Percentiles rank a stretch among this genome's conserved stretches.
phyloP scores from a whole-genome alignment of 2,888 invertebrate genomes.

The Aphodius sticticus region DNA sequence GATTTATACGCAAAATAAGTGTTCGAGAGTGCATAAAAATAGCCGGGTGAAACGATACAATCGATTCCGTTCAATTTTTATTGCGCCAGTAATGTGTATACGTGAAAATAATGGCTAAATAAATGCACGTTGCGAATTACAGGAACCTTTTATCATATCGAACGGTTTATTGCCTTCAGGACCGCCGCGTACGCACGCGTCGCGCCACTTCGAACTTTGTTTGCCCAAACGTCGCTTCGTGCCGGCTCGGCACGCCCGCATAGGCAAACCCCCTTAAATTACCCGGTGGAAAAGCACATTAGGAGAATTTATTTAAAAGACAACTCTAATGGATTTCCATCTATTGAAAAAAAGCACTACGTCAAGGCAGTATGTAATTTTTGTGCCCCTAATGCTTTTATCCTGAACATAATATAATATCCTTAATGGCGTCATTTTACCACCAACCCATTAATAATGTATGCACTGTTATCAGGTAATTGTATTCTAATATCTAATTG shows the following conservation, averaged over 20 bases:
- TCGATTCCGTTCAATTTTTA: slow-evolving; percentile 25
- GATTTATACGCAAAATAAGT: slow-evolving; percentile 29
- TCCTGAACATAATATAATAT: neutral
- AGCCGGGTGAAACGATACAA: slow-evolving; percentile 28
- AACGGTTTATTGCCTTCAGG: neutral
- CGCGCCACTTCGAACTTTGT: neutral
- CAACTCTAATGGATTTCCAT: neutral
- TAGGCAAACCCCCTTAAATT: neutral
- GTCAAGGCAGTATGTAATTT: neutral
- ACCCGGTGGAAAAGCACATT: neutral
- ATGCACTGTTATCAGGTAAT: neutral
- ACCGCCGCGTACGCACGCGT: neutral
- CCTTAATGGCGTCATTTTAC: neutral
- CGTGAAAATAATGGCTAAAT: neutral
- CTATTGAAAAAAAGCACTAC: neutral
- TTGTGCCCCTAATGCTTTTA: neutral
- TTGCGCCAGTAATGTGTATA: slow-evolving; percentile 11
- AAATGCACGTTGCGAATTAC: slow-evolving; percentile 4
- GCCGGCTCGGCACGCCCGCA: neutral
- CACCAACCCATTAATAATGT: neutral
- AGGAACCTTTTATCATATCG: neutral
- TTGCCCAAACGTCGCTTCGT: neutral
- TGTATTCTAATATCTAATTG: neutral
- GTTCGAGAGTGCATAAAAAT: slow-evolving; percentile 27
- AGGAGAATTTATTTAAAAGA: no score